phyloP scores from a whole-genome alignment of 2,888 invertebrate genomes.

The Diogma glabrata region DNA sequence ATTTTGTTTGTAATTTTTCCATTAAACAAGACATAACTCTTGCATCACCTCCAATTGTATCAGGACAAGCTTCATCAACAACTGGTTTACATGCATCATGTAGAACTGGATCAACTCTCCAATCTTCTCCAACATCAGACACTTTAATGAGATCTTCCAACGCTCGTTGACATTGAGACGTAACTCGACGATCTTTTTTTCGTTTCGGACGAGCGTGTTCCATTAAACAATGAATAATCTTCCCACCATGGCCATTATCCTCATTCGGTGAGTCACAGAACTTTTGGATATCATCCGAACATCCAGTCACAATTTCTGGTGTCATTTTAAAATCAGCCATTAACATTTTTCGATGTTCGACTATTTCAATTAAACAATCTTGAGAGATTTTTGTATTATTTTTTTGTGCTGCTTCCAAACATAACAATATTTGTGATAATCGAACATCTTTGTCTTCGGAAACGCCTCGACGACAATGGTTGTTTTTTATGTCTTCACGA shows the following conservation, averaged over 20 bases:
- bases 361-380: slow-evolving; percentile 81
- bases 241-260: slow-evolving; percentile 47
- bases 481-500: slow-evolving; percentile 74
- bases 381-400: slow-evolving; percentile 60
- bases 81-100: slow-evolving; percentile 77
- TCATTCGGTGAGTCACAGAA: slow-evolving; percentile 50
- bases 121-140: slow-evolving; percentile 89
- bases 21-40: slow-evolving; percentile 87
- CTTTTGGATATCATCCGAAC: slow-evolving; percentile 69
- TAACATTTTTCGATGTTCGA: slow-evolving; percentile 78
- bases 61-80: slow-evolving; percentile 64
- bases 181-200: slow-evolving; percentile 53
- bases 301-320: slow-evolving; percentile 82
- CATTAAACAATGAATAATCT: slow-evolving; percentile 93
- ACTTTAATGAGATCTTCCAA: slow-evolving; percentile 71
- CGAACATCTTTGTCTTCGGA: slow-evolving; percentile 73
- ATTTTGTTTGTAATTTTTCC: slow-evolving; percentile 73
- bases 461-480: slow-evolving; percentile 73
- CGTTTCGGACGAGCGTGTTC: slow-evolving; percentile 63
- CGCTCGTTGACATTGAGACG: slow-evolving; percentile 60
- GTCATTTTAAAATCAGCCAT: slow-evolving; percentile 90
- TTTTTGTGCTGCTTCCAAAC: slow-evolving; percentile 68
- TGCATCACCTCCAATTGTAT: slow-evolving; percentile 62
- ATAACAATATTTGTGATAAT: slow-evolving; percentile 81
- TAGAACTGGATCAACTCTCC: slow-evolving; percentile 86